A percentile compares a stretch with the other conserved stretches of the same genome.
These are phyloP conservation scores for Galaxea fascicularis DNA, from an alignment of 92 coral and sea anemone species.

Conservation along the genomic window DNA sequence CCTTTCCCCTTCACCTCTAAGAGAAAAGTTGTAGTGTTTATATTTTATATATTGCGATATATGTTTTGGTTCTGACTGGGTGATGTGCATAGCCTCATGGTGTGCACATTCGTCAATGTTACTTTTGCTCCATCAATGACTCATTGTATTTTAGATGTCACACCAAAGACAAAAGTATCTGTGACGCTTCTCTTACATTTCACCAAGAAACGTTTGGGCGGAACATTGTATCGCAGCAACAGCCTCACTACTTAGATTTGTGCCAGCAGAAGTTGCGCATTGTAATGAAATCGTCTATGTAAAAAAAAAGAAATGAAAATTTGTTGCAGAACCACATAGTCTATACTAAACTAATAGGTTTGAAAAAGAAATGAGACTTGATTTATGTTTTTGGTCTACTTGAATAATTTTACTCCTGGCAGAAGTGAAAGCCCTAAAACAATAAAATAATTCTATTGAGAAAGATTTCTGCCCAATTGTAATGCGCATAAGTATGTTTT, in stretches of 20 bases:
- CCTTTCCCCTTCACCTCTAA: conserved; percentile 13
- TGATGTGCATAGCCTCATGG: not conserved
- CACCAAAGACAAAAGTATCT: conserved; percentile 13
- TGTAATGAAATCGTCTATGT: conserved; percentile 48
- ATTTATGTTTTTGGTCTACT: conserved; percentile 44
- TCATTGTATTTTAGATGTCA: conserved; percentile 30
- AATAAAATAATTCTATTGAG: conserved; percentile 18
- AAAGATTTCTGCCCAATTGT: conserved; percentile 21
- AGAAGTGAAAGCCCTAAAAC: conserved; percentile 20
- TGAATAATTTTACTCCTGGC: conserved; percentile 33
- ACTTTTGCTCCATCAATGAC: conserved; percentile 16
- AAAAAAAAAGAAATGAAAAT: conserved; percentile 30
- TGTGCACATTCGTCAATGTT: conserved; percentile 3
- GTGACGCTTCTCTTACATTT: conserved; percentile 30
- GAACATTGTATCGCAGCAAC: conserved; percentile 40
- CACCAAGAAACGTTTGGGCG: conserved; percentile 24
- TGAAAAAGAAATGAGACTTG: conserved; percentile 21
- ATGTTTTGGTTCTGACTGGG: conserved; percentile 55
- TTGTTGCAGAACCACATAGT: conserved; percentile 36
- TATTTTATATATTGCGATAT: conserved; percentile 90
- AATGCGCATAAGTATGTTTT: conserved; percentile 18
- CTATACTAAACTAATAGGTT: conserved; percentile 29
- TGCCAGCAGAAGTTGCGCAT: conserved; percentile 53
- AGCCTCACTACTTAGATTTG: conserved; percentile 53
- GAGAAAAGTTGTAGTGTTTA: conserved; percentile 88